Evolutionary conservation across 2,888 invertebrate species (phyloP).

Genomic region (Andrena dorsata): DNA sequence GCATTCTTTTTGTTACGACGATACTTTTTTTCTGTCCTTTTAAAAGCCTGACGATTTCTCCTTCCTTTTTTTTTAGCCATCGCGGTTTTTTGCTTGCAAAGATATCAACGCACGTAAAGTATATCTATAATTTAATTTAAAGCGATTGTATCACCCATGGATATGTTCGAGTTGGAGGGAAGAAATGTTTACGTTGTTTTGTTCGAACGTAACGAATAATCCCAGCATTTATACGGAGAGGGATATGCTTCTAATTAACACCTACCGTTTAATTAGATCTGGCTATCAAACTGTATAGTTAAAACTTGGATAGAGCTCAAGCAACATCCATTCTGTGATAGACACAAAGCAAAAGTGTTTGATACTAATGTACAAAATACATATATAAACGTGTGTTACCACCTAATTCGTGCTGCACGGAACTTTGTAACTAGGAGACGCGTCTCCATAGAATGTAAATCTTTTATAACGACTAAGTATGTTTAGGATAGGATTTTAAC

Average conservation of each 20-base stretch:
- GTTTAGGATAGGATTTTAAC: conserved; percentile 10
- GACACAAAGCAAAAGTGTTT: conserved; percentile 42
- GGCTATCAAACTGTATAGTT: conserved; percentile 27
- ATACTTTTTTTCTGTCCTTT: background rate
- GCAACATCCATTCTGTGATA: conserved; percentile 64
- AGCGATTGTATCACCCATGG: background rate
- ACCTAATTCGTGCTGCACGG: background rate
- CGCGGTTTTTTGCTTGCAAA: conserved; percentile 6
- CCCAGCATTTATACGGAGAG: background rate
- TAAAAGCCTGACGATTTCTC: background rate
- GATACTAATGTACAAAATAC: conserved; percentile 24
- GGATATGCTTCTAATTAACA: background rate
- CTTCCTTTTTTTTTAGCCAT: conserved; percentile 4
- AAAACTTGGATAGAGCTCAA: conserved; percentile 12
- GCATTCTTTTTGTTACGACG: conserved; percentile 18
- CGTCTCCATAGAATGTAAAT: background rate
- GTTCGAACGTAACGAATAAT: conserved; percentile 1
- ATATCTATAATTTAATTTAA: background rate
- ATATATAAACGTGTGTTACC: conserved; percentile 15
- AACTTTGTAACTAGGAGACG: background rate
- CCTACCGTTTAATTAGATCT: conserved; percentile 21
- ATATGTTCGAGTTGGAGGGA: background rate
- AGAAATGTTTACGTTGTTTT: conserved; percentile 6
- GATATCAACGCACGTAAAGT: background rate
- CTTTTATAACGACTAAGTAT: background rate